Percentiles rank a stretch among this genome's conserved stretches.
Evolutionary conservation across 2,797 vertebrate species (phyloP).

Genomic region (Lagocephalus sceleratus): DNA sequence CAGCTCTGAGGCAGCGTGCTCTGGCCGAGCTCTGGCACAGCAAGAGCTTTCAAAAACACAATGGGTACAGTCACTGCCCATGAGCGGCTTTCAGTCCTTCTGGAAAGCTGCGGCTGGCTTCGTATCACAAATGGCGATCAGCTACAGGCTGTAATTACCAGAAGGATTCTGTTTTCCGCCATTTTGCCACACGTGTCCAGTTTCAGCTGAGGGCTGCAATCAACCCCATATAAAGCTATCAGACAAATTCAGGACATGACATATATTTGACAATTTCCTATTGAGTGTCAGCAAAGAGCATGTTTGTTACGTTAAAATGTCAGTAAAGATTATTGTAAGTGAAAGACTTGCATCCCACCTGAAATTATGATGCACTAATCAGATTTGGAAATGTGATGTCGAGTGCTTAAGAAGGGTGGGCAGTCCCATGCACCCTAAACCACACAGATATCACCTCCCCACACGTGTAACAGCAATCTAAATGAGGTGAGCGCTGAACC

Average conservation of each 20-base stretch:
- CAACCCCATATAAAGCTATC: slow-evolving; percentile 31
- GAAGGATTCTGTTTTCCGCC: slow-evolving; percentile 25
- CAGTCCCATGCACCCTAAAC: too few relatives aligned
- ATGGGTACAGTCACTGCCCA: slow-evolving; percentile 31
- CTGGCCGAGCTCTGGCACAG: slow-evolving; percentile 39
- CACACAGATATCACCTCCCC: too few relatives aligned
- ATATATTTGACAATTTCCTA: slow-evolving; percentile 54
- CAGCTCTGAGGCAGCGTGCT: slow-evolving; percentile 49
- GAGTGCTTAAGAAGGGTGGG: too few relatives aligned
- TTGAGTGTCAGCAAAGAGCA: slow-evolving; percentile 31
- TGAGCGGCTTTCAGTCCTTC: slow-evolving; percentile 23
- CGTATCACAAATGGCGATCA: slow-evolving; percentile 47
- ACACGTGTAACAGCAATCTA: too few relatives aligned
- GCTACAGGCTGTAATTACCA: slow-evolving; percentile 36
- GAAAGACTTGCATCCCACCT: neutral
- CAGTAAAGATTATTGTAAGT: slow-evolving; percentile 22
- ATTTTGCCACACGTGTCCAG: slow-evolving; percentile 28
- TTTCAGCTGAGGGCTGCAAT: slow-evolving; percentile 24
- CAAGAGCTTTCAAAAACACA: slow-evolving; percentile 40
- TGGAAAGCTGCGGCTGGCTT: neutral
- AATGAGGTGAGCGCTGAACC: too few relatives aligned
- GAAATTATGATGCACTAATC: slow-evolving; percentile 1
- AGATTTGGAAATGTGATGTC: neutral
- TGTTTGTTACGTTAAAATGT: slow-evolving; percentile 22
- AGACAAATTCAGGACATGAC: slow-evolving; percentile 38